phyloP scores from a whole-genome alignment of 2,113 vertebrate species.

The Apteryx mantelli region DNA sequence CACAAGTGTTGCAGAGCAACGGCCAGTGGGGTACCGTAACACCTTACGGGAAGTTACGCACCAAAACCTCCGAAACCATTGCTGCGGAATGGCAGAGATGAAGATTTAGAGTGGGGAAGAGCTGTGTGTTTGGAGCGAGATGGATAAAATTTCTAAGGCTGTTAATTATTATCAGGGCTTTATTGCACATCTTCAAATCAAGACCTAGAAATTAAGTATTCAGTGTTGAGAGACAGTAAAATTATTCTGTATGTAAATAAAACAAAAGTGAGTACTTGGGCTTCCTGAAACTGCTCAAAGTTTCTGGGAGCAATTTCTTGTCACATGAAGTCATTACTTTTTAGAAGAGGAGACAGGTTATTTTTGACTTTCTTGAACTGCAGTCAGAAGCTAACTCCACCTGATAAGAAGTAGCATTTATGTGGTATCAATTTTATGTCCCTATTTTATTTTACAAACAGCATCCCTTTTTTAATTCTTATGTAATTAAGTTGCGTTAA shows the following conservation, averaged over 20 bases:
- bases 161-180: not conserved
- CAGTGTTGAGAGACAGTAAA: not conserved
- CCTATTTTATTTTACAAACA: not conserved
- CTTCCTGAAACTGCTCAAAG: rapidly evolving
- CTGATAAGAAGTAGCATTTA: not conserved
- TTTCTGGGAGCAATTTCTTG: not conserved
- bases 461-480: not conserved
- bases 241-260: not conserved
- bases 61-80: rapidly evolving
- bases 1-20: rapidly evolving
- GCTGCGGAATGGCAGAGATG: rapidly evolving
- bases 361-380: rapidly evolving
- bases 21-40: rapidly evolving
- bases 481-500: not conserved
- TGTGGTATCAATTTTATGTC: not conserved
- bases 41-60: not conserved
- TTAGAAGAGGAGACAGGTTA: not conserved
- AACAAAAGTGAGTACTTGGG: not conserved
- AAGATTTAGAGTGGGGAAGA: rapidly evolving
- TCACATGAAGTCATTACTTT: not conserved
- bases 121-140: not conserved
- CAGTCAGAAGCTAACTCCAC: not conserved
- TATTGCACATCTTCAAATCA: not conserved
- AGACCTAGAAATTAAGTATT: not conserved
- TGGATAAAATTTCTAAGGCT: not conserved